A percentile compares a stretch with the other conserved stretches of the same genome.
phyloP scores from a whole-genome alignment of 2,113 vertebrate species.

The Cisticola juncidis region DNA sequence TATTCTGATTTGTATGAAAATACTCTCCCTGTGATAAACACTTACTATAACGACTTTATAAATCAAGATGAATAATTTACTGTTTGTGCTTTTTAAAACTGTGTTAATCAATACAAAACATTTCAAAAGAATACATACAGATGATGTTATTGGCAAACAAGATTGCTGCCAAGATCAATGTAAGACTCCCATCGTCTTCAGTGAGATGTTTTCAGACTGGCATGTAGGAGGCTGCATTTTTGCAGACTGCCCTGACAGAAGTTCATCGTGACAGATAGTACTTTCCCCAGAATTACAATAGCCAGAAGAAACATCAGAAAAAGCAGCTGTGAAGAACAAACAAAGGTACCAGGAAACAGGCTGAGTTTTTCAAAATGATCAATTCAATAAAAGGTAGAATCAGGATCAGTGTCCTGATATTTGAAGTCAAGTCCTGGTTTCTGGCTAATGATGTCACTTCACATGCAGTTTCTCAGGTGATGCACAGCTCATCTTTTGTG shows the following conservation, averaged over 20 bases:
- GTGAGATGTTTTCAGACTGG: background rate
- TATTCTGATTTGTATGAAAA: background rate
- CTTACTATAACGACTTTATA: background rate
- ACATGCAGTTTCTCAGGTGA: background rate
- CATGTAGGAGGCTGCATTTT: background rate
- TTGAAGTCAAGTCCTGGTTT: background rate
- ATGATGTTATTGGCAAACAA: slow-evolving; percentile 9
- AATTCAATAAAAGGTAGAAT: background rate
- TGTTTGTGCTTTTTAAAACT: slow-evolving; percentile 19
- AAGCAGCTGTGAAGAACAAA: background rate
- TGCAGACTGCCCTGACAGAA: background rate
- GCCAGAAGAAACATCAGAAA: background rate
- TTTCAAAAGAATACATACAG: slow-evolving; percentile 21
- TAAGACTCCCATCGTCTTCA: background rate
- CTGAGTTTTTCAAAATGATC: background rate
- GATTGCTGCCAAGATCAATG: slow-evolving; percentile 4
- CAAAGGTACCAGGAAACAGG: background rate
- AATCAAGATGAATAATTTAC: slow-evolving; percentile 50
- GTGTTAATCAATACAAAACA: slow-evolving; percentile 21
- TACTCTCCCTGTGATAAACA: background rate
- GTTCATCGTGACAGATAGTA: background rate
- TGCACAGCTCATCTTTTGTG: background rate
- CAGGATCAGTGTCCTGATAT: background rate
- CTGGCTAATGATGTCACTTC: background rate
- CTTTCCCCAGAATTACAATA: background rate